Percentiles rank a stretch among this genome's conserved stretches.
Evolutionary conservation across 1,140 invertebrate species (phyloP).

Genomic region (Bombyx mandarina): DNA sequence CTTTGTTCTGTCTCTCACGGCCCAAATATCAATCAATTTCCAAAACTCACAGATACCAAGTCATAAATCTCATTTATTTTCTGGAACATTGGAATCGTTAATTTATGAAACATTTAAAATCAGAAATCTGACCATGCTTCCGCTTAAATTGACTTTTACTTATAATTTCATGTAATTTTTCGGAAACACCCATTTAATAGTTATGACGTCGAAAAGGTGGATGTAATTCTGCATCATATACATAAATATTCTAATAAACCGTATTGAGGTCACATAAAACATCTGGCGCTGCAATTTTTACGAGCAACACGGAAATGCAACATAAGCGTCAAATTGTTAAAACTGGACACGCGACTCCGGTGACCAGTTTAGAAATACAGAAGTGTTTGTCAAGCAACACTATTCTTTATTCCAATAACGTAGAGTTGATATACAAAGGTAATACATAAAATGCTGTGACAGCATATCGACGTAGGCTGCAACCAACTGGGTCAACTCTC

Average conservation of each 20-base stretch:
- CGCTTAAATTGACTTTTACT: no score
- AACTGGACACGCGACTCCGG: slow-evolving; percentile 19
- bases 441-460: slow-evolving; percentile 26
- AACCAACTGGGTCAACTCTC: slow-evolving; percentile 48
- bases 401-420: slow-evolving; percentile 13
- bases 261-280: slow-evolving; percentile 19
- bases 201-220: background rate
- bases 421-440: slow-evolving; percentile 12
- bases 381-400: slow-evolving; percentile 13
- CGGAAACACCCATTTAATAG: background rate
- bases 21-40: no score
- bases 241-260: slow-evolving; percentile 9
- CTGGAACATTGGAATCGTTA: no score
- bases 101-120: no score
- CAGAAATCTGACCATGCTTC: no score
- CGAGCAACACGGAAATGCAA: slow-evolving; percentile 29
- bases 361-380: slow-evolving; percentile 8
- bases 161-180: slow-evolving; percentile 13
- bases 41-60: no score
- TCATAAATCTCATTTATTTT: no score
- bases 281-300: slow-evolving; percentile 24
- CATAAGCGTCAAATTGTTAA: slow-evolving; percentile 28
- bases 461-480: slow-evolving; percentile 38
- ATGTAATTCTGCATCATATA: background rate
- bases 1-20: no score